Evolutionary conservation across 2,113 vertebrate genomes (phyloP), one percentile per base, ranked within the genome.

Genomic region (Archocentrus centrarchus): DNA sequence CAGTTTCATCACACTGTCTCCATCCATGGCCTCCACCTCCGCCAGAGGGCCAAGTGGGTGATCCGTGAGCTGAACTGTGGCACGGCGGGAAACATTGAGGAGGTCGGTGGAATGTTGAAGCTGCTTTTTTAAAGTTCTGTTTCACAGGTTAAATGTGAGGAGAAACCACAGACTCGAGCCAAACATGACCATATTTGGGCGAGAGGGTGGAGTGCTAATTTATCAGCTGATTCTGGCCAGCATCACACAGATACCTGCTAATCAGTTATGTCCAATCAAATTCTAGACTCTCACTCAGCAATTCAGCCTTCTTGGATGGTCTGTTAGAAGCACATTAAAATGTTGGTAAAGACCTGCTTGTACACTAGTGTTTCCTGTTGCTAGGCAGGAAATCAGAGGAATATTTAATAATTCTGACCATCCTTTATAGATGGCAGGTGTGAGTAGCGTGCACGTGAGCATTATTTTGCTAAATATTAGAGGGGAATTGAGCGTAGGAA

Each of bases 11-110:
- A 61, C 79, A 89, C 84, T 84, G 89, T 98, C 88, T 93, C 96
- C 60, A 81, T 77, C 77, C 94, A 97, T 73, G 88, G 94, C 35
- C 95, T 99, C 15, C 96, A 98, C 89, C 93, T 88, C 3, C 95
- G 93, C 75, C 96, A 97, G 92, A 96, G 98, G 93, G 98, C 93
- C 41, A 97, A 94, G 44, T 99, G 98, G 98, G 95, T 95, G 35
- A 96, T 99, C 88, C 85, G 94, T 14, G 80, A 95, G 24, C 84
- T 94, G 68, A 39, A 96, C 93, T 98, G 96, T 92, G 94, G 89
- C 41, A 78, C 83, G 39, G 76, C 83, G 44, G 91, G 92, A 15
- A 93, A 94, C 87, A 77, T 98, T 41, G 98, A 99, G 82, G 95
- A 97, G 92, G 94, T 95, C 3, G 39, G 88, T 77, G 18, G 20